phyloP scores from a whole-genome alignment of 2,797 vertebrate genomes.

The Gymnopithys bicolor region DNA sequence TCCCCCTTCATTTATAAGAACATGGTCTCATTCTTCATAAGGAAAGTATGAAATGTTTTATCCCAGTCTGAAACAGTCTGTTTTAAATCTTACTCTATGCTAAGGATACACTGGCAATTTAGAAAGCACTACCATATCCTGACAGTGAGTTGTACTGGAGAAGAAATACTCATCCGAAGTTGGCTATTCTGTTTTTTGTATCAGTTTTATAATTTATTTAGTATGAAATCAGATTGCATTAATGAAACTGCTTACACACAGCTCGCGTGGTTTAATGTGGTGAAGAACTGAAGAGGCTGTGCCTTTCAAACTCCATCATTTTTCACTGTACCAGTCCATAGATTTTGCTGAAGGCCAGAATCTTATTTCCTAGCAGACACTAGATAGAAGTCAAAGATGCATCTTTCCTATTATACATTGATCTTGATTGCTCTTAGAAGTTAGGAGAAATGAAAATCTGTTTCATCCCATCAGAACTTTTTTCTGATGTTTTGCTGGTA shows the following conservation, averaged over 20 bases:
- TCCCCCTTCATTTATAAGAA: not conserved
- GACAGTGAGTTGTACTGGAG: not conserved
- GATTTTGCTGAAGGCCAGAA: not conserved
- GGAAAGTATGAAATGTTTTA: not conserved
- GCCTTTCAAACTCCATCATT: not conserved
- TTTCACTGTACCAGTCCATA: not conserved
- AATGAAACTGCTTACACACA: not conserved
- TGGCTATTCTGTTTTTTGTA: not conserved
- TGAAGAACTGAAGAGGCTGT: not conserved
- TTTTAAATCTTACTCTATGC: not conserved
- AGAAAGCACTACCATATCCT: not conserved
- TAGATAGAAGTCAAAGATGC: not conserved
- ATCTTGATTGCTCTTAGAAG: not conserved
- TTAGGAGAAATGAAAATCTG: not conserved
- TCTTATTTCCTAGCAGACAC: not conserved
- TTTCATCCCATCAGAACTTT: not conserved
- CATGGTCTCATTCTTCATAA: not conserved
- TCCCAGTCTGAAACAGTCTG: not conserved
- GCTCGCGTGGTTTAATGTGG: not conserved
- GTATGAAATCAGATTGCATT: not conserved
- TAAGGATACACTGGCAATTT: not conserved
- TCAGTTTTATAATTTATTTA: not conserved
- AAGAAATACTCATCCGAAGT: not conserved
- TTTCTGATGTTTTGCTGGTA: not conserved
- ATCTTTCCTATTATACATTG: not conserved